Conservation (phyloP, 2,113 vertebrate species). For the Bubo scandiacus region DNA sequence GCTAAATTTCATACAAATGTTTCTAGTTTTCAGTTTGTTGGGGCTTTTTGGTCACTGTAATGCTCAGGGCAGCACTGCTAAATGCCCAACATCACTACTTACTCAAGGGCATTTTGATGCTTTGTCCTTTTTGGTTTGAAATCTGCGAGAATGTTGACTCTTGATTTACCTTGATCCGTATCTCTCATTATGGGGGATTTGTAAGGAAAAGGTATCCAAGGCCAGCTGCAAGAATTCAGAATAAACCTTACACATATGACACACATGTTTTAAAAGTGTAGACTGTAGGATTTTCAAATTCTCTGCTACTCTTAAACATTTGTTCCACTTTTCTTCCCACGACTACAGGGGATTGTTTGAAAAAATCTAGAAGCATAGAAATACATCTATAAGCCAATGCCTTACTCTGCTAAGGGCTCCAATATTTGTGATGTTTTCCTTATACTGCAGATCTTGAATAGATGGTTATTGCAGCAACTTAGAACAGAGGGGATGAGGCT, state of each 20-base stretch:
- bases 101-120: background rate
- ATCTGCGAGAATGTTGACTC: background rate
- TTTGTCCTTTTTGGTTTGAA: background rate
- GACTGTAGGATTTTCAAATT: background rate
- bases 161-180: background rate
- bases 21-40: background rate
- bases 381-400: background rate
- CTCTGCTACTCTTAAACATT: background rate
- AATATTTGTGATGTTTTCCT: background rate
- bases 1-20: background rate
- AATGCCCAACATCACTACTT: rapidly evolving
- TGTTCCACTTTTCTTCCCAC: background rate
- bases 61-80: background rate
- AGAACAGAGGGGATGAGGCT: background rate
- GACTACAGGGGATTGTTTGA: background rate
- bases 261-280: background rate
- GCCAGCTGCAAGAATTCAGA: background rate
- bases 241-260: background rate
- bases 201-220: background rate
- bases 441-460: background rate
- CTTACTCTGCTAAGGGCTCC: background rate
- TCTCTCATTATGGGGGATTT: rapidly evolving
- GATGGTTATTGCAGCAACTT: background rate
- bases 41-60: background rate
- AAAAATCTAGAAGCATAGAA: background rate